Percentiles rank a stretch among this genome's conserved stretches.
These are phyloP conservation scores for Panopea generosa DNA, from an alignment of 2,888 invertebrate genomes.

Conservation along the genomic window DNA sequence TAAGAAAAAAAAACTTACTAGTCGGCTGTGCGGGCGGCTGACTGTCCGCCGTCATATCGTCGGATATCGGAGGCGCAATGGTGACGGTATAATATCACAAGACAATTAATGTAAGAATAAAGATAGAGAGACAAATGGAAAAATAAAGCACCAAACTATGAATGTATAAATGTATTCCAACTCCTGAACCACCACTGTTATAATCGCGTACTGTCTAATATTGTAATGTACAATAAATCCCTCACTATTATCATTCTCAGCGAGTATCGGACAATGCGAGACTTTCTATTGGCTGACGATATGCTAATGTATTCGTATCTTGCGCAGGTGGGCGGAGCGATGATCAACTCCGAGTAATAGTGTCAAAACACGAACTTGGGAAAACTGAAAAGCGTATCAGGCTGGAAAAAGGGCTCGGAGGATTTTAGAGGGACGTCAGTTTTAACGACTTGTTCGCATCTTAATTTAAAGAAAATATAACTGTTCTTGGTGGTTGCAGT, in stretches of 20 bases:
- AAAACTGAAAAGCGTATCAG: neutral
- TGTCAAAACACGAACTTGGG: slow-evolving; percentile 1
- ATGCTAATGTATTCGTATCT: slow-evolving; percentile 55
- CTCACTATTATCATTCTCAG: slow-evolving; percentile 23
- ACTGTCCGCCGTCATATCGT: slow-evolving; percentile 86
- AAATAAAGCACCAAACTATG: slow-evolving; percentile 37
- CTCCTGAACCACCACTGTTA: slow-evolving; percentile 34
- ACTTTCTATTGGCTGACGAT: slow-evolving; percentile 35
- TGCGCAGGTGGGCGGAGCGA: slow-evolving; percentile 50
- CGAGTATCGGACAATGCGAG: slow-evolving; percentile 4
- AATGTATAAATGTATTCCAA: slow-evolving; percentile 36
- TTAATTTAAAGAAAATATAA: slow-evolving; percentile 19
- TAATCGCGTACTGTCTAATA: slow-evolving; percentile 41
- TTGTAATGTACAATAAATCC: slow-evolving; percentile 43
- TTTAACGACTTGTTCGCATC: too few species aligned
- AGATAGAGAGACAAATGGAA: slow-evolving; percentile 35
- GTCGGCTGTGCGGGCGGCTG: slow-evolving; percentile 83
- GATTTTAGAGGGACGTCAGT: slow-evolving; percentile 32
- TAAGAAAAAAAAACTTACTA: slow-evolving; percentile 83
- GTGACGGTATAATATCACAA: slow-evolving; percentile 77
- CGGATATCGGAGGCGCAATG: slow-evolving; percentile 87
- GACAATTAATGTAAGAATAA: slow-evolving; percentile 18
- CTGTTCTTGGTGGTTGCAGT: slow-evolving; percentile 13
- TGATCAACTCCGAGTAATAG: slow-evolving; percentile 40
- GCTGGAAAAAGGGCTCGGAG: slow-evolving; percentile 8